Conservation (phyloP, 2,797 vertebrate species). For the Brotula barbata region DNA sequence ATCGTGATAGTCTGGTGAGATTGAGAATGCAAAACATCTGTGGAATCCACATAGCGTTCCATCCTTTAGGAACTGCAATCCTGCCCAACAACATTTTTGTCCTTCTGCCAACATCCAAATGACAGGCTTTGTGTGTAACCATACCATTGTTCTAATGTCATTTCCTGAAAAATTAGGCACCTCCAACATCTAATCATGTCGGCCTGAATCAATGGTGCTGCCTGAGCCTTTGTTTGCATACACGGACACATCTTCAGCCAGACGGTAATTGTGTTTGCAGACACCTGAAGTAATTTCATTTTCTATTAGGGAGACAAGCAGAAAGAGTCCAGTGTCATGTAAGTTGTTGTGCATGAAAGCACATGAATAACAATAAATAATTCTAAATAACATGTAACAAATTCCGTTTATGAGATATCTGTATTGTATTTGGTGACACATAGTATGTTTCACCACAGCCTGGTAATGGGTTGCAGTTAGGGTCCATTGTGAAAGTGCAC, state of each 20-base stretch:
- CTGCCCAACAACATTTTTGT: constrained; percentile 43
- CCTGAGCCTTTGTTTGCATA: constrained; percentile 58
- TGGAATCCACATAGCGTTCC: constrained; percentile 31
- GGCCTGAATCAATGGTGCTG: constrained; percentile 53
- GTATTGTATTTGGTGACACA: too few relatives aligned
- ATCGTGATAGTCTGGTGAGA: constrained; percentile 13
- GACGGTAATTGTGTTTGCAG: constrained; percentile 69
- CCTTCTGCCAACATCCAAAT: constrained; percentile 6
- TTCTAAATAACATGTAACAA: too few relatives aligned
- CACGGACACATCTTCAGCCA: constrained; percentile 50
- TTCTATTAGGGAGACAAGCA: constrained; percentile 59
- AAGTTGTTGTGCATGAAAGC: constrained; percentile 21
- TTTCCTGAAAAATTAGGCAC: constrained; percentile 30
- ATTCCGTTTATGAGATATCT: too few relatives aligned
- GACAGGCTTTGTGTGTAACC: constrained; percentile 12
- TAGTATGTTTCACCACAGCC: too few relatives aligned
- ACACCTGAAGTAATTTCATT: constrained; percentile 70
- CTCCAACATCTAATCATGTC: constrained; percentile 58
- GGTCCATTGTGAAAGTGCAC: too few relatives aligned
- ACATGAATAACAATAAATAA: too few relatives aligned
- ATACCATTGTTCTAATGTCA: constrained; percentile 13
- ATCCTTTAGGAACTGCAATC: constrained; percentile 1
- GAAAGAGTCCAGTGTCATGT: constrained; percentile 65
- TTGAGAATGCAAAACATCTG: constrained; percentile 37
- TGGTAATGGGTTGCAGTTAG: too few relatives aligned